phyloP scores from a whole-genome alignment of 2,113 vertebrate species.

The Genyomyrus donnyi region DNA sequence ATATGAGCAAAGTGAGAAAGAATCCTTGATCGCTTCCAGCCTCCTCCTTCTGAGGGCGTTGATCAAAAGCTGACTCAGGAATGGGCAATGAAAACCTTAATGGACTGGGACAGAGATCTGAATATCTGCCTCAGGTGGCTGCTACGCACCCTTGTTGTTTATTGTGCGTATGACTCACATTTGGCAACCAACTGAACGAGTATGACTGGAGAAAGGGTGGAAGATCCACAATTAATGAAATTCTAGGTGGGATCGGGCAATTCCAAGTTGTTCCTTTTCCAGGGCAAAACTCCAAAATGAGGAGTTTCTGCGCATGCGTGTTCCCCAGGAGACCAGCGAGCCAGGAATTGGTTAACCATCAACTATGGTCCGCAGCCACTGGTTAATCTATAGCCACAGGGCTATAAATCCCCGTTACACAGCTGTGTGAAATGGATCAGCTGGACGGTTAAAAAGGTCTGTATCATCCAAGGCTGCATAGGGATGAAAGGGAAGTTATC shows the following conservation, averaged over 20 bases:
- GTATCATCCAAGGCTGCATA: background rate
- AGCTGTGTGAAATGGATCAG: background rate
- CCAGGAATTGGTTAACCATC: background rate
- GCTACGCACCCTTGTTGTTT: background rate
- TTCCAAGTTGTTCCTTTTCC: background rate
- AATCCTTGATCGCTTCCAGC: background rate
- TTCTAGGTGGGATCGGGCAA: background rate
- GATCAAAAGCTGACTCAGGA: background rate
- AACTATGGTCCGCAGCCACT: background rate
- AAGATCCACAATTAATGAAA: background rate
- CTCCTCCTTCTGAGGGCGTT: background rate
- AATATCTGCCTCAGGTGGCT: background rate
- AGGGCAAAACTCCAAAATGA: background rate
- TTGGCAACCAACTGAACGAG: background rate
- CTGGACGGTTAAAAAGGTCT: background rate
- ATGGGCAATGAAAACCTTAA: background rate
- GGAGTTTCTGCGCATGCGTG: background rate
- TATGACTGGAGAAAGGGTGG: background rate
- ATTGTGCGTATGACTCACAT: background rate
- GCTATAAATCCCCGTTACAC: background rate
- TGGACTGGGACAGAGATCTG: background rate
- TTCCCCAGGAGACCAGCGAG: background rate
- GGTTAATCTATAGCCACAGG: conserved; percentile 4
- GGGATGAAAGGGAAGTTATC: background rate
- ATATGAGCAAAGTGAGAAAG: background rate